Conservation (phyloP, 2,888 invertebrate species). For the Pterostichus madidus region DNA sequence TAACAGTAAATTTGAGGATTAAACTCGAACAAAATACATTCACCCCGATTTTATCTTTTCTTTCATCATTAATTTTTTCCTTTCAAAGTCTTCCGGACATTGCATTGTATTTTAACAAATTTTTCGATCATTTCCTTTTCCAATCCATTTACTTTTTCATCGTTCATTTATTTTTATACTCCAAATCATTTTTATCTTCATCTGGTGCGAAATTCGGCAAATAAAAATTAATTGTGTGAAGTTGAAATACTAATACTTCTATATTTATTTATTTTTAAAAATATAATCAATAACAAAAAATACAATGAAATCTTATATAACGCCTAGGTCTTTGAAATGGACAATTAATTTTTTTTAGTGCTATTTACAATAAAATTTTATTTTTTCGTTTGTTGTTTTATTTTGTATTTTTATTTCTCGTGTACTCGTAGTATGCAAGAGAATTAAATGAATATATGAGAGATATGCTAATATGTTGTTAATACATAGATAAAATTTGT, state of each 20-base stretch:
- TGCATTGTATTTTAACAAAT: conserved; percentile 31
- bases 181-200: conserved; percentile 14
- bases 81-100: background rate
- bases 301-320: no score
- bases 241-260: background rate
- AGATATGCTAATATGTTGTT: no score
- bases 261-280: background rate
- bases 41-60: background rate
- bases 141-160: conserved; percentile 31
- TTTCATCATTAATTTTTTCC: conserved; percentile 10
- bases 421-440: no score
- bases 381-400: no score
- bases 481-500: no score
- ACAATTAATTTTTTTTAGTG: no score
- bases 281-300: background rate
- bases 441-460: no score
- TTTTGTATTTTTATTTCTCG: no score
- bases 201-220: background rate
- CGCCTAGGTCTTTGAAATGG: no score
- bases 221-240: conserved; percentile 15
- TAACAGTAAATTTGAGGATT: background rate
- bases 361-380: no score
- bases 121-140: background rate
- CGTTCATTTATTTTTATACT: conserved; percentile 8
- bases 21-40: background rate